A percentile compares a stretch with the other conserved stretches of the same genome.
These are phyloP conservation scores for Eristalinus sepulchralis DNA, from an alignment of 2,888 invertebrate species.

Conservation along the genomic window DNA sequence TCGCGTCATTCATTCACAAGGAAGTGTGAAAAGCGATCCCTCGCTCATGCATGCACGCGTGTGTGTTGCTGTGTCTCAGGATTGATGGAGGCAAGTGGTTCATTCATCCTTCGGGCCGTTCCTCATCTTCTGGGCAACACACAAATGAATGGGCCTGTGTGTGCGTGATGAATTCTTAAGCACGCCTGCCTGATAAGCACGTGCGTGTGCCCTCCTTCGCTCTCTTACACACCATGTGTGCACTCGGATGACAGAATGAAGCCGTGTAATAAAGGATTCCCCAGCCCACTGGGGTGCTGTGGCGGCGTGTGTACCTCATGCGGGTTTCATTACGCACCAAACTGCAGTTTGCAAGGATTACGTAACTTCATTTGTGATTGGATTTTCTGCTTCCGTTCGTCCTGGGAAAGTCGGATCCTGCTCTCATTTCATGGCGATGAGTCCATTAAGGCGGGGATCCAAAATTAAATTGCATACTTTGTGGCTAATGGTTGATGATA, in stretches of 20 bases:
- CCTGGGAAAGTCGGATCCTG: background rate
- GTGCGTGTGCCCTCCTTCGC: constrained; percentile 32
- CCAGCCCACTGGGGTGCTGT: background rate
- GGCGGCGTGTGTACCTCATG: background rate
- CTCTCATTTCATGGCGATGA: background rate
- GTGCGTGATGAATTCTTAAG: constrained; percentile 65
- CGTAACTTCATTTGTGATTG: constrained; percentile 35
- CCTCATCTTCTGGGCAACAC: constrained; percentile 26
- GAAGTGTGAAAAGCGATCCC: constrained; percentile 69
- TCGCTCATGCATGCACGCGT: constrained; percentile 27
- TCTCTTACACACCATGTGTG: background rate
- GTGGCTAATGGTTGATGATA: background rate
- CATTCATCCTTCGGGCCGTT: constrained; percentile 43
- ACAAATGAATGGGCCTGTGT: constrained; percentile 42
- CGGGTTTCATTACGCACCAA: constrained; percentile 24
- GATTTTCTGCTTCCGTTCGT: constrained; percentile 22
- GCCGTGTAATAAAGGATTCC: constrained; percentile 8
- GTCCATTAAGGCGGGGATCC: background rate
- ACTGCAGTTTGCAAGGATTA: constrained; percentile 27
- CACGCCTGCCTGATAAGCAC: constrained; percentile 57
- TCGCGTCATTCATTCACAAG: constrained; percentile 61
- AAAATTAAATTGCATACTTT: background rate
- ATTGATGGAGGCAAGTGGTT: constrained; percentile 63
- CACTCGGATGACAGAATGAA: background rate
- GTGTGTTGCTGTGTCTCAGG: constrained; percentile 3